Conservation (phyloP, 2,888 invertebrate genomes). For the Laothoe populi region DNA sequence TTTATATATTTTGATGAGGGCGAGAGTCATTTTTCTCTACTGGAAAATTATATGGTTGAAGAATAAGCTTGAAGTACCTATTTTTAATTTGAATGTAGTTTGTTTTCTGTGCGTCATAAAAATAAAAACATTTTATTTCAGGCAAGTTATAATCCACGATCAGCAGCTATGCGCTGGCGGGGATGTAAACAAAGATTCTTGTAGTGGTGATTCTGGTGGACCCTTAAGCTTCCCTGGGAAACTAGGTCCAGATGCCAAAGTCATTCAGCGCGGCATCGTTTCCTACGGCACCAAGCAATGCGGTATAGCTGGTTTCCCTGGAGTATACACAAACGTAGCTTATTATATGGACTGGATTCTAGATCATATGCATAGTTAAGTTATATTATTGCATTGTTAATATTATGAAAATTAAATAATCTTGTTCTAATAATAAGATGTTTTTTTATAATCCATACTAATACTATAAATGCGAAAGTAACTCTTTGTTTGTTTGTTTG, state of each 20-base stretch:
- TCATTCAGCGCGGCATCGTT: conserved; percentile 2
- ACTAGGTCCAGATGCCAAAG: neutral
- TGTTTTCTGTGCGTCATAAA: too few species aligned
- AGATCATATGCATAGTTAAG: conserved; percentile 55
- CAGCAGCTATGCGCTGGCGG: conserved; percentile 31
- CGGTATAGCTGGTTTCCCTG: conserved; percentile 74
- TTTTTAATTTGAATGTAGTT: too few species aligned
- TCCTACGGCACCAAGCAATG: conserved; percentile 45
- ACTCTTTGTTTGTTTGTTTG: too few species aligned
- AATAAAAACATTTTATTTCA: neutral
- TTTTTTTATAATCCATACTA: too few species aligned
- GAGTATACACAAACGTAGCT: conserved; percentile 81
- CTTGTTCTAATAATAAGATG: neutral
- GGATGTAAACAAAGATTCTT: conserved; percentile 79
- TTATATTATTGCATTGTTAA: neutral
- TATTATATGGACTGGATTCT: conserved; percentile 83
- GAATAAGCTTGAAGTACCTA: too few species aligned
- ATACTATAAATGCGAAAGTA: too few species aligned
- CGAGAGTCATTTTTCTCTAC: too few species aligned
- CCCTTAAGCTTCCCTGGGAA: conserved; percentile 73
- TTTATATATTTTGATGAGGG: too few species aligned
- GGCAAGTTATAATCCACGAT: conserved; percentile 11
- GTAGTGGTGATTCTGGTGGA: conserved; percentile 87
- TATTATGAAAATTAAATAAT: neutral
- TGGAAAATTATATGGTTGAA: too few species aligned